Evolutionary conservation across 2,888 invertebrate species (phyloP), one percentile per base, ranked within the genome.

Genomic region (Fragum fragum): DNA sequence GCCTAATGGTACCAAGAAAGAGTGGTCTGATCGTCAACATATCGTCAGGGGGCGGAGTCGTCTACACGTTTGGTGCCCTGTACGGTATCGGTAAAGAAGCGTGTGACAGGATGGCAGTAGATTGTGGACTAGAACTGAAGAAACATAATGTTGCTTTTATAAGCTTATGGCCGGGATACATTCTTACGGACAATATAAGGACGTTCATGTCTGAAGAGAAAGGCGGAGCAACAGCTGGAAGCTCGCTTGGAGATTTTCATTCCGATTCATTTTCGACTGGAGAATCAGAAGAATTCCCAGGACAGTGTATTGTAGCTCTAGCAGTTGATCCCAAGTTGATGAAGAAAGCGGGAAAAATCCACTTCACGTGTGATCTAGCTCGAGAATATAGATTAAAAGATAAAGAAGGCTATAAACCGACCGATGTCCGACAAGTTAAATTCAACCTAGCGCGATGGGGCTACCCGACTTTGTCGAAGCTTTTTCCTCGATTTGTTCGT

Each of bases 21-120:
- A 73, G 81, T 3, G 95, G 95, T 9, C 88, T 95, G 14, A 95
- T 95, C 69, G 93, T 95, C 3, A 95, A 94, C 83, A 88, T 95
- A 6, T 94, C 94, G 9, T 95, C 95, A 0, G 81, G 87, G 23
- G 95, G 95, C 18, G 95, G 95, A 11, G 90, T 95, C 2, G 82
- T 76, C 23, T 95, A 95, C 81, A 76, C 95, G 3, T 95, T 95
- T 88, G 94, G 94, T 79, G 94, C 94, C 3, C 89, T 95, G 0
- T 95, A 95, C 83, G 95, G 95, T 0, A 90, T 94, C 23, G 95
- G 95, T 14, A 95, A 95, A 83, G 93, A 91, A 55, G 95, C 95
- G 90, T 89, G 90, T 66, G 95, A 95, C 82, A 89, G 95, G 36
- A 94, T 95, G 95, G 94, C 95, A 0, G 94, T 92, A 0, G 95